Evolutionary conservation across 2,888 invertebrate genomes (phyloP), one percentile per base, ranked within the genome.

Genomic region (Netelia inedita): DNA sequence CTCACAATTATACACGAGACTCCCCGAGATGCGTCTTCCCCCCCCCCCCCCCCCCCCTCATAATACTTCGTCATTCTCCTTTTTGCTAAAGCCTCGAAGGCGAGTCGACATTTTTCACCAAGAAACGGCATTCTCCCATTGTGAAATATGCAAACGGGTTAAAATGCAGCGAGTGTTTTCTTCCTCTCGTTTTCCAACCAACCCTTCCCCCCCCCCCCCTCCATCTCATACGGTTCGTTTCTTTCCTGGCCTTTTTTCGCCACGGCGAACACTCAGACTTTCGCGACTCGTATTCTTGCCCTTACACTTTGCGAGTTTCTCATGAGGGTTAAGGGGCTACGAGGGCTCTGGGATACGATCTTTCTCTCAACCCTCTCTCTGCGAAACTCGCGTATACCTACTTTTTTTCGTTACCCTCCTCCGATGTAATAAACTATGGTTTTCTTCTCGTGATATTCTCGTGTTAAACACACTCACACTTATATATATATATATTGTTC

Each of bases 241-340:
- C 57, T 19, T 57, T 16, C 53, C 55, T 72, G 55, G 55, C 43
- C 43, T 69, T 71, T 63, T 63, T 57, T 9, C 41, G 43, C n/a
- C 53, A 21, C 23, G 16, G 43, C 72, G 43, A 55, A 57, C 57
- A 65, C 79, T 79, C 19, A 19, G 57, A 19, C 53, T 53, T 8
- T 6, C 50, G n/a, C n/a, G 50, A 50, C 11, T 50, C 53, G 5
- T 28, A 28, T 28, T 55, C 55, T 16, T 19, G n/a, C 57, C 35
- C 16, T 28, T 28, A 46, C 72, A 59, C 65, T 65, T 79, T 72
- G 43, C 65, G 10, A 35, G 28, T 35, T 72, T 72, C 72, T 63
- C 21, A 65, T 72, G 72, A 53, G 79, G 72, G 53, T 72, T 79
- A 79, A 63, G 55, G 63, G 71, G 63, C 50, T 79, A 79, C 53